Conservation (phyloP, 2,888 invertebrate species). For the Limnephilus rhombicus region DNA sequence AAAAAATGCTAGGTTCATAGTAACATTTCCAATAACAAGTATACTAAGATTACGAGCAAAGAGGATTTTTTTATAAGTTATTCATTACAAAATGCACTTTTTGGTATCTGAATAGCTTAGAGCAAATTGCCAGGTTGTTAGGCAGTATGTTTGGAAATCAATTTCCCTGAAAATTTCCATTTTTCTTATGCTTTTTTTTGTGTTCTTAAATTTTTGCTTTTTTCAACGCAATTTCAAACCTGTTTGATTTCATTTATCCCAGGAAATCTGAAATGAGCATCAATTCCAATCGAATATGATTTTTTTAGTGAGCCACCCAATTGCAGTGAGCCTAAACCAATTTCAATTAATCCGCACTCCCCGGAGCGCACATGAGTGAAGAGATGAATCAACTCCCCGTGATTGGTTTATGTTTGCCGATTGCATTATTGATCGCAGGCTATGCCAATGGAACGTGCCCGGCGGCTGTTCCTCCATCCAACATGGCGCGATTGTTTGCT, state of each 20-base stretch:
- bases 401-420: conserved; percentile 57
- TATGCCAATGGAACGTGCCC: conserved; percentile 53
- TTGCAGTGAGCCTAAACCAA: neutral
- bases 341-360: neutral
- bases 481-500: conserved; percentile 17
- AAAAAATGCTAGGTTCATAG: too few species aligned
- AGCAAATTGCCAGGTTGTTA: too few species aligned
- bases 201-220: too few species aligned
- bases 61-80: too few species aligned
- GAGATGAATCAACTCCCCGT: conserved; percentile 33
- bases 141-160: too few species aligned
- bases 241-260: neutral
- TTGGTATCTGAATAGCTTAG: too few species aligned
- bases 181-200: neutral
- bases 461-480: conserved; percentile 24
- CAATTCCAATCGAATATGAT: neutral
- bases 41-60: too few species aligned
- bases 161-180: neutral
- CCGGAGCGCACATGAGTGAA: conserved; percentile 8
- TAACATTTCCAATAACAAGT: too few species aligned
- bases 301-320: neutral
- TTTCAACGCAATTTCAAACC: neutral
- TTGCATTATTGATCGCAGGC: conserved; percentile 54
- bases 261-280: neutral
- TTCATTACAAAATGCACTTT: too few species aligned